Evolutionary conservation across 2,113 vertebrate species (phyloP).

Genomic region (Ctenodactylus gundi): DNA sequence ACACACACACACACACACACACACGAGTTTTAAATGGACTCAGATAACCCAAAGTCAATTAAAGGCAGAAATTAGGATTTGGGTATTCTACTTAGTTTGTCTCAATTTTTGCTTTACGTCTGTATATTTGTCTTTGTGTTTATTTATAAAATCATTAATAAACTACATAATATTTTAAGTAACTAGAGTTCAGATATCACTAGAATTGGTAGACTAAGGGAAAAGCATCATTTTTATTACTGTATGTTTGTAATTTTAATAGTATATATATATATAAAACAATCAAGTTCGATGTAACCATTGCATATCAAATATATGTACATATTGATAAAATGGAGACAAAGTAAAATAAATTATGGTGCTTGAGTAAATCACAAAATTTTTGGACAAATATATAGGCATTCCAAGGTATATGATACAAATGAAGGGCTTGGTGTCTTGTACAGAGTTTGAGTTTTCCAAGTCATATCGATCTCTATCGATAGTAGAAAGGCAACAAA

Average conservation of each 20-base stretch:
- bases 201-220: constrained; percentile 7
- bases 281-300: too few relatives aligned
- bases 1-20: background rate
- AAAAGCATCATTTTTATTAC: background rate
- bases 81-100: background rate
- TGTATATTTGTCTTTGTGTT: background rate
- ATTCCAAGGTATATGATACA: too few relatives aligned
- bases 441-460: background rate
- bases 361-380: too few relatives aligned
- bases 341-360: too few relatives aligned
- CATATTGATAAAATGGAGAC: too few relatives aligned
- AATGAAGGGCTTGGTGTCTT: background rate
- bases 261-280: too few relatives aligned
- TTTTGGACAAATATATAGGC: too few relatives aligned
- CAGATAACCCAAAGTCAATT: background rate
- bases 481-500: background rate
- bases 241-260: background rate
- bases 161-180: background rate
- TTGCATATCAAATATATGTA: too few relatives aligned
- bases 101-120: background rate
- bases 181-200: background rate
- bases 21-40: background rate
- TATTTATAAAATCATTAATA: background rate
- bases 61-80: background rate
- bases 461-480: background rate